phyloP scores from a whole-genome alignment of 2,113 vertebrate species.

The Embiotoca jacksoni region DNA sequence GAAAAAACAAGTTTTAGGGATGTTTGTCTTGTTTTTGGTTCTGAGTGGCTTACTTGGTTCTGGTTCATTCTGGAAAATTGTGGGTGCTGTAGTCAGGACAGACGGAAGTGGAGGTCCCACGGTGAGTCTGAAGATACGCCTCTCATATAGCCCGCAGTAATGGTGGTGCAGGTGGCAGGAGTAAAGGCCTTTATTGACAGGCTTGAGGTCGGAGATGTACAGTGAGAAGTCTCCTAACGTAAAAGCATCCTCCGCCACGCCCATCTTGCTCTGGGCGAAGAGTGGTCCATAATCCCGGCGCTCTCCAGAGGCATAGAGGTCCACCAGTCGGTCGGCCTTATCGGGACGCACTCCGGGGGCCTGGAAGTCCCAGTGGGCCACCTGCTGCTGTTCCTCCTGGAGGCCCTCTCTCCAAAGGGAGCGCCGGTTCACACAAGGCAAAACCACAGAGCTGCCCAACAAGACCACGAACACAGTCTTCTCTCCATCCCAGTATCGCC shows the following conservation, averaged over 20 bases:
- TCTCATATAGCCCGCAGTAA: slow-evolving; percentile 95
- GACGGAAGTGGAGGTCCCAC: slow-evolving; percentile 77
- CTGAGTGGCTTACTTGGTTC: slow-evolving; percentile 72
- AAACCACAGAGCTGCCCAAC: slow-evolving; percentile 84
- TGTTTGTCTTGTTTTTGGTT: not conserved
- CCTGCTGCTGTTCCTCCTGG: slow-evolving; percentile 94
- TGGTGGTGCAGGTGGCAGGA: slow-evolving; percentile 97
- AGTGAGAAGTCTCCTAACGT: slow-evolving; percentile 93
- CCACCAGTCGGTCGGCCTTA: slow-evolving; percentile 91
- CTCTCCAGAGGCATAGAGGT: slow-evolving; percentile 94
- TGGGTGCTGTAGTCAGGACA: slow-evolving; percentile 62
- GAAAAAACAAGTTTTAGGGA: slow-evolving; percentile 39
- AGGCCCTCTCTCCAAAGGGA: slow-evolving; percentile 91
- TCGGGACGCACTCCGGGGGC: slow-evolving; percentile 92
- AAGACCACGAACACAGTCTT: slow-evolving; percentile 87
- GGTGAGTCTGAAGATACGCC: slow-evolving; percentile 88
- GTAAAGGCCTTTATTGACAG: slow-evolving; percentile 90
- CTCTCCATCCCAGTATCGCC: slow-evolving; percentile 90
- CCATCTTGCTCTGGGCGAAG: slow-evolving; percentile 88
- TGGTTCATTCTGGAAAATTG: slow-evolving; percentile 50
- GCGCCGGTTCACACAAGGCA: slow-evolving; percentile 91
- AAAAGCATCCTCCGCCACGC: slow-evolving; percentile 87
- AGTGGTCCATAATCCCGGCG: slow-evolving; percentile 88
- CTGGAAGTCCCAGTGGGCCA: slow-evolving; percentile 97
- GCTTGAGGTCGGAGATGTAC: slow-evolving; percentile 82